Evolutionary conservation across 2,888 invertebrate genomes (phyloP), one percentile per base, ranked within the genome.

Genomic region (Ceraclea dissimilis): DNA sequence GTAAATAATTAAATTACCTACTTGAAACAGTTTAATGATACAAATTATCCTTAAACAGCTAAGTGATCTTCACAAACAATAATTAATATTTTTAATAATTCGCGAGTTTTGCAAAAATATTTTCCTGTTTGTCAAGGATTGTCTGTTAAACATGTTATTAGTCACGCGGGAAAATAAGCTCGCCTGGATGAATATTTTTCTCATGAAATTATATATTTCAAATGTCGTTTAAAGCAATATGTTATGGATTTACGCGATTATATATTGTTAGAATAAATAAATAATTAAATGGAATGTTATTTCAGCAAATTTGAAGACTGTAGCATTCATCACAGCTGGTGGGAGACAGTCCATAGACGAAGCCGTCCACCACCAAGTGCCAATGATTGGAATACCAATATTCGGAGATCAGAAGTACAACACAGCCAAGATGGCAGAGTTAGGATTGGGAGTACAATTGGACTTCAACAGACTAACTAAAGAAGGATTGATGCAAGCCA

Each of bases 301-400:
- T 43, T 13, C 46, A 62, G 62, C 47, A 19, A 60, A 62, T 55
- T 54, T 54, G 39, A 62, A 62, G 21, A 26, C 57, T 6, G 33
- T 58, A 46, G 58, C 52, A 1, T 60, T 62, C 21, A 52, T 62
- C 17, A 60, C 58, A 8, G 56, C 58, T 26, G 62, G 60, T 11
- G 60, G 62, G 2, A 54, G 49, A 46, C 60, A 60, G 33, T 60
- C 62, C 10, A 43, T 62, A 52, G 62, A 62, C 46, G 62, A 62
- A 54, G 58, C 58, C 2, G 54, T 62, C 17, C 43, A 55, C 22
- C 19, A 53, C 49, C 51, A 55, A 31, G 58, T 58, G 5, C 62
- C 62, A 5, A 44, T 60, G 34, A 47, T 62, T 22, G 62, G 54
- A 2, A 58, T 62, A 13, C 62, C 62, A 2, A 54, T 62, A 26